Evolutionary conservation across 2,888 invertebrate genomes (phyloP).

Genomic region (Helicoverpa assulta): DNA sequence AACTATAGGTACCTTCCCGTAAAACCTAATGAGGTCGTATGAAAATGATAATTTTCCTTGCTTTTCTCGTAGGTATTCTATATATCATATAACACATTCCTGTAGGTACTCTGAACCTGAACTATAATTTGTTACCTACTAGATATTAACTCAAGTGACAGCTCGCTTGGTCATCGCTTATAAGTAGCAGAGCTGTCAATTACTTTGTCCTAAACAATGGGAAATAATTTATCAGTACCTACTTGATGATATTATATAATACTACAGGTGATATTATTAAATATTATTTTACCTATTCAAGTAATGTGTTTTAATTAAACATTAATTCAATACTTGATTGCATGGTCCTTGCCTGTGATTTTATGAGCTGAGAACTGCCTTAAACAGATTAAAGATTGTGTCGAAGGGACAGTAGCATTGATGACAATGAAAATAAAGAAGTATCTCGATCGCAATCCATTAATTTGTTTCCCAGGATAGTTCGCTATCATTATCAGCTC

Average conservation of each 20-base stretch:
- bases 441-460: slow-evolving; percentile 52
- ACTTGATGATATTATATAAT: slow-evolving; percentile 6
- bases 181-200: slow-evolving; percentile 31
- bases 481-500: slow-evolving; percentile 50
- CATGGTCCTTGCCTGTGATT: neutral
- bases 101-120: too few relatives aligned
- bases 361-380: neutral
- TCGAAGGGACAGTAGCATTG: slow-evolving; percentile 10
- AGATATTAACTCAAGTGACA: neutral
- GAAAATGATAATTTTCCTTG: too few relatives aligned
- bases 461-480: slow-evolving; percentile 53
- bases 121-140: too few relatives aligned
- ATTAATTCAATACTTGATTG: neutral
- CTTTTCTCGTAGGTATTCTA: too few relatives aligned
- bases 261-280: too few relatives aligned
- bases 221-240: slow-evolving; percentile 10
- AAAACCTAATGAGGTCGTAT: neutral
- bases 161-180: slow-evolving; percentile 26
- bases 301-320: neutral
- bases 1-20: too few relatives aligned
- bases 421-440: slow-evolving; percentile 26
- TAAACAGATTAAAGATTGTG: neutral
- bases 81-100: too few relatives aligned
- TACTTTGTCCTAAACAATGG: slow-evolving; percentile 15
- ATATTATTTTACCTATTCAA: too few relatives aligned